A percentile compares a stretch with the other conserved stretches of the same genome.
These are phyloP conservation scores for Halesus radiatus DNA, from an alignment of 1,140 invertebrate genomes.

Conservation along the genomic window DNA sequence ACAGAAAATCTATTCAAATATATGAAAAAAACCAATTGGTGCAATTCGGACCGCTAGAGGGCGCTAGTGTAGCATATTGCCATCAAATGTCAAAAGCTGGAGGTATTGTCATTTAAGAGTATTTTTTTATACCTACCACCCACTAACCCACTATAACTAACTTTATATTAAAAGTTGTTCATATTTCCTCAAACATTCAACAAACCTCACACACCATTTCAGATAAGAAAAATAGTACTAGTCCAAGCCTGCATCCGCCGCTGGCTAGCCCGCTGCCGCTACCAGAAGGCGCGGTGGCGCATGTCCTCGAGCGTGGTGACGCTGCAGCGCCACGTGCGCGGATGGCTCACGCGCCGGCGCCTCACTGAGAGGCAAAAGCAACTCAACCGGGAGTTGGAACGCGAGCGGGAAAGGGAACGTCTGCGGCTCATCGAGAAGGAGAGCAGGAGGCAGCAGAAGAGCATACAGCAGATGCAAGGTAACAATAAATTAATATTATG, in stretches of 20 bases:
- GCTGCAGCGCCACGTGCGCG: constrained; percentile 76
- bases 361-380: constrained; percentile 65
- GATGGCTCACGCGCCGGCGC: constrained; percentile 74
- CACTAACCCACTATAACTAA: no score
- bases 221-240: constrained; percentile 78
- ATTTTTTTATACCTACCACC: no score
- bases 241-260: constrained; percentile 80
- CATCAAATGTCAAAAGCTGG: no score
- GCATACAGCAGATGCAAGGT: constrained; percentile 45
- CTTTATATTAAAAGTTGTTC: no score
- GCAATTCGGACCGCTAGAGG: no score
- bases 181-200: no score
- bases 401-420: constrained; percentile 59
- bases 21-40: no score
- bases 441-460: constrained; percentile 62
- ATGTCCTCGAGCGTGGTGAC: constrained; percentile 77
- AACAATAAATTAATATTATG: constrained; percentile 11
- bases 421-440: constrained; percentile 60
- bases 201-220: constrained; percentile 53
- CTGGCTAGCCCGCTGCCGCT: constrained; percentile 77
- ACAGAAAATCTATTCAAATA: no score
- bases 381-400: constrained; percentile 65
- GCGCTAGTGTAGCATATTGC: no score
- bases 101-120: no score
- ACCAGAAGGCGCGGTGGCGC: constrained; percentile 72